Evolutionary conservation across 2,797 vertebrate species (phyloP).

Genomic region (Aplochiton taeniatus): DNA sequence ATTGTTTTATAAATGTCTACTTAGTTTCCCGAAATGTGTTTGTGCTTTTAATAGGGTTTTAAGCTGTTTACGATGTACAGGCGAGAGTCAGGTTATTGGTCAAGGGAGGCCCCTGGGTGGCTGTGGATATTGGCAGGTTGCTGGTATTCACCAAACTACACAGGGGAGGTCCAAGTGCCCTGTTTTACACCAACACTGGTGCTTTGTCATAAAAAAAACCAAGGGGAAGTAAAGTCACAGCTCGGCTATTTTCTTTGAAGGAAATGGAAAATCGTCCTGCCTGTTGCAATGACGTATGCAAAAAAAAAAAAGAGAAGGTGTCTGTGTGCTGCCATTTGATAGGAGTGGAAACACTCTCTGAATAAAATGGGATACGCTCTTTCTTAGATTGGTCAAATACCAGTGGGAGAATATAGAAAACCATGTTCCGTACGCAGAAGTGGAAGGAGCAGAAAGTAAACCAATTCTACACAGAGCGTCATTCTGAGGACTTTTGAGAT

Average conservation of each 20-base stretch:
- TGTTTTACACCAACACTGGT: slow-evolving; percentile 79
- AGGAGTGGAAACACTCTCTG: slow-evolving; percentile 48
- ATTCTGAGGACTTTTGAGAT: no score
- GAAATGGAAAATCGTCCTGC: slow-evolving; percentile 64
- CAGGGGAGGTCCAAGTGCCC: slow-evolving; percentile 80
- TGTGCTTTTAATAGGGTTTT: slow-evolving; percentile 74
- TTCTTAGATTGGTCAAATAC: slow-evolving; percentile 56
- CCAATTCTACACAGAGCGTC: no score
- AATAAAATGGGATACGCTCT: slow-evolving; percentile 50
- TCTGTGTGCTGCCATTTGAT: slow-evolving; percentile 55
- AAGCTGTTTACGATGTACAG: slow-evolving; percentile 74
- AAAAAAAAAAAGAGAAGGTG: slow-evolving; percentile 36
- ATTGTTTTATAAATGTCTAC: slow-evolving; percentile 74
- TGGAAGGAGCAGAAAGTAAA: no score
- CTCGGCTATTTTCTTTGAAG: slow-evolving; percentile 70
- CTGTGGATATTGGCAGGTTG: slow-evolving; percentile 72
- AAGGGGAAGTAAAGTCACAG: slow-evolving; percentile 72
- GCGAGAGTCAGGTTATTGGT: slow-evolving; percentile 74
- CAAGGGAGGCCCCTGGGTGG: slow-evolving; percentile 47
- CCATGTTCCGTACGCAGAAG: no score
- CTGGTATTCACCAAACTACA: slow-evolving; percentile 55
- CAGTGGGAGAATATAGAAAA: slow-evolving; percentile 15
- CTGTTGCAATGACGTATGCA: slow-evolving; percentile 26
- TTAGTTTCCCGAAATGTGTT: slow-evolving; percentile 70
- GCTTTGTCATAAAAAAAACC: slow-evolving; percentile 71